phyloP scores from a whole-genome alignment of 2,113 vertebrate genomes.

The Neodontobutis hainanensis region DNA sequence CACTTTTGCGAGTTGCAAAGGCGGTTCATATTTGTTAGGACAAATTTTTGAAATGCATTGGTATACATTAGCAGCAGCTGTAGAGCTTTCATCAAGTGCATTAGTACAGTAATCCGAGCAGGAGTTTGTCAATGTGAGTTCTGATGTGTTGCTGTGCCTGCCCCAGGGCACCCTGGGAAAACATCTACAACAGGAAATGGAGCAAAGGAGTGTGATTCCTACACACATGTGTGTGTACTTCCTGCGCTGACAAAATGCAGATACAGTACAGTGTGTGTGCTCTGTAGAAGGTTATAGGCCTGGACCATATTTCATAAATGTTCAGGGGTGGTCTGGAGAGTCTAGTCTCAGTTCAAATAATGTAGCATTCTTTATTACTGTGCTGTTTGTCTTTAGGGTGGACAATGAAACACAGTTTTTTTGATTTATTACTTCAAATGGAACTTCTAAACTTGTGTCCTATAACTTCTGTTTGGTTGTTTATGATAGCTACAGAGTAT shows the following conservation, averaged over 20 bases:
- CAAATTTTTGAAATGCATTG: background rate
- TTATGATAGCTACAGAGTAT: conserved; percentile 8
- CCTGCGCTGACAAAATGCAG: conserved; percentile 54
- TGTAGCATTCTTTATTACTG: background rate
- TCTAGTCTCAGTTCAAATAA: background rate
- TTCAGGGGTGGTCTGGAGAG: conserved; percentile 9
- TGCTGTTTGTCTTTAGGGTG: conserved; percentile 2
- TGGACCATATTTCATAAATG: background rate
- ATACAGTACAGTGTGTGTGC: conserved; percentile 25
- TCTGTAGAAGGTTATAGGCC: background rate
- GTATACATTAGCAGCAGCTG: background rate
- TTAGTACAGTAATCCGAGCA: background rate
- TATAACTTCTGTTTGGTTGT: conserved; percentile 31
- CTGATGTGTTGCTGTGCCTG: conserved; percentile 40
- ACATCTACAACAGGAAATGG: conserved; percentile 63
- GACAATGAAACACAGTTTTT: conserved; percentile 6
- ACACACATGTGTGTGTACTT: conserved; percentile 40
- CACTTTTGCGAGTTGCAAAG: no score
- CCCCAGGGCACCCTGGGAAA: conserved; percentile 46
- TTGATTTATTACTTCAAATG: background rate
- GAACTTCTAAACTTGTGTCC: no score
- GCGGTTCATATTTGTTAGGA: no score
- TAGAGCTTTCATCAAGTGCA: background rate
- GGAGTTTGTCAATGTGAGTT: conserved; percentile 9
- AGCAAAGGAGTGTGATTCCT: conserved; percentile 49